phyloP scores from a whole-genome alignment of 2,113 vertebrate genomes.

The Python bivittatus region DNA sequence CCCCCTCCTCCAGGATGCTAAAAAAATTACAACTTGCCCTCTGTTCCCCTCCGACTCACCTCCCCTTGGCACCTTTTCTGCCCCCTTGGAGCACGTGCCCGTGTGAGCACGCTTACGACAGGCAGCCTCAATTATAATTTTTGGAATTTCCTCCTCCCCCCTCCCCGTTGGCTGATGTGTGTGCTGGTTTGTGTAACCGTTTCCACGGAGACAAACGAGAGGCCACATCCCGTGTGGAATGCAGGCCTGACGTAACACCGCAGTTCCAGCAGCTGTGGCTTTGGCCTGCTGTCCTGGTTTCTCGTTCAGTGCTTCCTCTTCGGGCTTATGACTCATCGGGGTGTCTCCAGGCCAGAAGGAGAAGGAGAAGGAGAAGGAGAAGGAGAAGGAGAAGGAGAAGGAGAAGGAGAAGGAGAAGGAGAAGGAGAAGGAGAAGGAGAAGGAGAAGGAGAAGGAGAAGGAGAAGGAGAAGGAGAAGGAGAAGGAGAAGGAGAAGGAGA shows the following conservation, averaged over 20 bases:
- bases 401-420: no score
- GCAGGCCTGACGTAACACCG: not conserved
- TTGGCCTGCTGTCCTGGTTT: not conserved
- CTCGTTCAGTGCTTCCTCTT: not conserved
- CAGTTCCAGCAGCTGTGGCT: not conserved
- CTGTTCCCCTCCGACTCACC: not conserved
- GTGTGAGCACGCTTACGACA: not conserved
- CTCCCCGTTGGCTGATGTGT: not conserved
- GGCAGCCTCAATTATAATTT: not conserved
- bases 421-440: no score
- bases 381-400: no score
- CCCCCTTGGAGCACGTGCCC: not conserved
- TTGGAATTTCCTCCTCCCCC: not conserved
- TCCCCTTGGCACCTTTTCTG: not conserved
- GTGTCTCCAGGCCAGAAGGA: not conserved
- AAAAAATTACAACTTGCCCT: not conserved
- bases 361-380: no score
- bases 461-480: fast-evolving
- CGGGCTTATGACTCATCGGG: not conserved
- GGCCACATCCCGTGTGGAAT: not conserved
- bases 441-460: fast-evolving
- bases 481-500: not conserved
- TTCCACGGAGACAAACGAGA: not conserved
- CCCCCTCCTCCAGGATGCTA: not conserved
- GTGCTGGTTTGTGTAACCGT: not conserved